Base-by-base conservation (phyloP, 1,140 invertebrate genomes). In the Bicyclus anynana region DNA sequence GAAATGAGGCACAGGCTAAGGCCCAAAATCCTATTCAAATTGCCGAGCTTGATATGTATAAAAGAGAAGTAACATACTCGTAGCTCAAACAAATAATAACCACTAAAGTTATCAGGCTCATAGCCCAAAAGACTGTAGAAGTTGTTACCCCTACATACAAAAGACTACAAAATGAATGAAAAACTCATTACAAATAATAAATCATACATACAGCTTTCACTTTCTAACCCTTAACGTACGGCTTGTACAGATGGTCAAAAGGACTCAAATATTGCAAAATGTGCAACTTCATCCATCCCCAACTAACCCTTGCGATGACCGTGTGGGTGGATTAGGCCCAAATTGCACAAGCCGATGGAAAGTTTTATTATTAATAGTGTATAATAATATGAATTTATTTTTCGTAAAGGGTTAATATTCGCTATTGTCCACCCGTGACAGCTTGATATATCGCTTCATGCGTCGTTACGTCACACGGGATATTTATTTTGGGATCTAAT, bases 271-370 rank as follows among this genome's bases (percentile, higher is more conserved):
- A 57, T 56, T 65, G 60, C 60, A 62, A 77, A 78, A 80, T 74
- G 66, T 77, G 72, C 78, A 79, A 72, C 72, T 65, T 67, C 55
- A 58, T 49, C 44, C 51, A 23, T 63, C 53, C 51, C 35, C n/a
- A 33, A 52, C 42, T 63, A 67, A 67, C 64, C 60, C 67, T 64
- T n/a, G 23, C 58, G 46, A 54, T 18, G 44, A 50, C 27, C 33
- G 48, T 61, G 72, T 69, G 67, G 72, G 72, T 67, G 69, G 49
- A 66, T 66, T 59, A 59, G 29, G 35, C 29, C 20, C 51, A 38
- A 56, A 47, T 65, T 69, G 66, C 62, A 65, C 63, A 68, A 74
- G 27, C 21, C 49, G 51, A 53, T 44, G 47, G 12, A 49, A 29
- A 53, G 64, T 59, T 58, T 59, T 71, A 70, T 61, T 63, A 59